phyloP scores from a whole-genome alignment of 2,888 invertebrate species.

The Thecocarcelia acutangulata region DNA sequence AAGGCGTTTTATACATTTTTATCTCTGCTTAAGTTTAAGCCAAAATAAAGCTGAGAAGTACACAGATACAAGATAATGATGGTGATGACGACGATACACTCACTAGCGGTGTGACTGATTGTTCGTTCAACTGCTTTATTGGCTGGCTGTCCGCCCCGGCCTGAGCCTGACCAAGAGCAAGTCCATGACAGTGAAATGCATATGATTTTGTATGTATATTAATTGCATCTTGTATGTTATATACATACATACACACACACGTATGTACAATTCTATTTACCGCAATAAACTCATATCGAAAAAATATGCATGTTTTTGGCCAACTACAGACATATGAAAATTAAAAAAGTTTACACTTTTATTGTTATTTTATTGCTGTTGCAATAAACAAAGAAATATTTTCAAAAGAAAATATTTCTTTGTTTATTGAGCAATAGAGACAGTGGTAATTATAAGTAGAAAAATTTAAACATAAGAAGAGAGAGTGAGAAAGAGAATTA shows the following conservation, averaged over 20 bases:
- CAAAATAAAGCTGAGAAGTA: conserved; percentile 6
- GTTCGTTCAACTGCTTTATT: too few relatives aligned
- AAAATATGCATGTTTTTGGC: conserved; percentile 9
- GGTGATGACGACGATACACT: neutral
- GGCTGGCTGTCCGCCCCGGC: neutral
- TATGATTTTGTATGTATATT: conserved; percentile 4
- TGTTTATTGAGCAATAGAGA: too few relatives aligned
- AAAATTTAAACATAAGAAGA: too few relatives aligned
- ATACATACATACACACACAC: neutral
- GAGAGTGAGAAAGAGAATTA: too few relatives aligned
- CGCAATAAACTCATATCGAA: conserved; percentile 10
- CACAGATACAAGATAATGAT: conserved; percentile 15
- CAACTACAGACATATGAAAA: conserved; percentile 19
- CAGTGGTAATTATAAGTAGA: too few relatives aligned
- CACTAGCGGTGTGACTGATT: neutral
- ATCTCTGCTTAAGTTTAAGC: conserved; percentile 16
- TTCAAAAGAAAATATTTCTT: too few relatives aligned
- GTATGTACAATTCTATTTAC: neutral
- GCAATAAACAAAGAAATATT: too few relatives aligned
- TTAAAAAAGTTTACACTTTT: conserved; percentile 7
- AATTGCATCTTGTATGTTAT: too few relatives aligned
- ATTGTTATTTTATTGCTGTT: neutral
- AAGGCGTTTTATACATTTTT: conserved; percentile 20
- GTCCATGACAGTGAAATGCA: conserved; percentile 63
- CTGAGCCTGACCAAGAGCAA: conserved; percentile 43